Conservation (phyloP, 2,888 invertebrate genomes). For the Cerastis leucographa region DNA sequence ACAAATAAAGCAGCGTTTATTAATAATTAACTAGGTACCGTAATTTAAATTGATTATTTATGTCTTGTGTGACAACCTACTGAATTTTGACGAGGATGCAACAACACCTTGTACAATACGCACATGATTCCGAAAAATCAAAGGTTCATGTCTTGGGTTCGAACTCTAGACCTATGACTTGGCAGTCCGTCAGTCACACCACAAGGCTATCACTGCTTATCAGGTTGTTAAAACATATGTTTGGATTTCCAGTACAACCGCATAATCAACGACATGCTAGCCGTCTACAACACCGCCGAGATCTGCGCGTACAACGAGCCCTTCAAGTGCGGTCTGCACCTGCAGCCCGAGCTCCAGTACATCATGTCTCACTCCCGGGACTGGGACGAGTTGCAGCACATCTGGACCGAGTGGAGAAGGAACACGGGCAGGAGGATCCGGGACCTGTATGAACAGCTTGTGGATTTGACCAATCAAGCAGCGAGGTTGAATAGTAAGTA, state of each 20-base stretch:
- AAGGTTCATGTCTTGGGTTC: too few species aligned
- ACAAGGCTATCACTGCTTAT: too few species aligned
- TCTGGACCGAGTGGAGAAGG: slow-evolving; percentile 97
- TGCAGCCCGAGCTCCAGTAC: slow-evolving; percentile 94
- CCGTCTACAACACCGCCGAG: slow-evolving; percentile 96
- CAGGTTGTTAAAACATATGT: neutral
- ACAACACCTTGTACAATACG: too few species aligned
- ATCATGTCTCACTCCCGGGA: slow-evolving; percentile 95
- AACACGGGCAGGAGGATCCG: slow-evolving; percentile 95
- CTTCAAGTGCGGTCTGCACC: slow-evolving; percentile 94
- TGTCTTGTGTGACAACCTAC: too few species aligned
- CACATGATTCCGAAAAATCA: too few species aligned
- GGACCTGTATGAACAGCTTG: slow-evolving; percentile 95
- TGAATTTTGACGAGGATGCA: too few species aligned
- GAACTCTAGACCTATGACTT: too few species aligned
- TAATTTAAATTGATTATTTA: too few species aligned
- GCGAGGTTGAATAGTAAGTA: slow-evolving; percentile 95
- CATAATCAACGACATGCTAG: slow-evolving; percentile 96
- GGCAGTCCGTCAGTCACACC: too few species aligned
- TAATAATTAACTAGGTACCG: too few species aligned
- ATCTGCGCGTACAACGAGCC: slow-evolving; percentile 96
- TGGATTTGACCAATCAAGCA: slow-evolving; percentile 95
- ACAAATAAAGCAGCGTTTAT: too few species aligned
- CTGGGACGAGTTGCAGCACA: slow-evolving; percentile 96
- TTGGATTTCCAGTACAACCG: slow-evolving; percentile 93